Conservation (phyloP, 2,797 vertebrate species). For the Geotrypetes seraphini region DNA sequence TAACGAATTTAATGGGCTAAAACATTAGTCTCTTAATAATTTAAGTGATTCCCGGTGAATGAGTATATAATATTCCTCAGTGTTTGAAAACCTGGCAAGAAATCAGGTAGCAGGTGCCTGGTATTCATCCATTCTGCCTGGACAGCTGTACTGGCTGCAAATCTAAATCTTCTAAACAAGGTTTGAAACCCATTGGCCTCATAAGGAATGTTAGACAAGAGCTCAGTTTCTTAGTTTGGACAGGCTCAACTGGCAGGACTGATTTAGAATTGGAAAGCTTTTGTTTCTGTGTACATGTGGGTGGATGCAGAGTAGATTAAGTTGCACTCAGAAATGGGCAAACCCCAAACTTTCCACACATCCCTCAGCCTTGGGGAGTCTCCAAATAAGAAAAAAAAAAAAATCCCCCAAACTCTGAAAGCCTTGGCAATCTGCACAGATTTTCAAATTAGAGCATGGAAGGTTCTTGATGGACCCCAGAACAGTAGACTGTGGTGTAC, state of each 20-base stretch:
- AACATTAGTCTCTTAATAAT: slow-evolving; percentile 6
- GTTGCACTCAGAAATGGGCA: slow-evolving; percentile 3
- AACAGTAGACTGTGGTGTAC: too few relatives aligned
- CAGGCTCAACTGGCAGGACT: rapidly evolving
- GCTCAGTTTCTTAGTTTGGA: rapidly evolving
- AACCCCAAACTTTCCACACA: slow-evolving; percentile 5
- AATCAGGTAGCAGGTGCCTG: slow-evolving; percentile 26
- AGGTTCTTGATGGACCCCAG: neutral
- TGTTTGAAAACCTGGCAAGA: slow-evolving; percentile 13
- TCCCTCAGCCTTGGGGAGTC: neutral
- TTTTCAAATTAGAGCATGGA: slow-evolving; percentile 6
- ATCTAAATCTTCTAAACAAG: slow-evolving; percentile 21
- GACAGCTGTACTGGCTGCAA: slow-evolving; percentile 14
- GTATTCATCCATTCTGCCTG: slow-evolving; percentile 7
- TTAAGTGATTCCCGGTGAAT: slow-evolving; percentile 1
- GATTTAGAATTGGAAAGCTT: neutral
- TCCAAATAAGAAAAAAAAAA: too few relatives aligned
- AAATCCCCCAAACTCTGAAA: slow-evolving; percentile 9
- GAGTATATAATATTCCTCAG: slow-evolving; percentile 16
- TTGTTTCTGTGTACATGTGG: neutral
- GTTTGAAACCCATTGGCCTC: slow-evolving; percentile 11
- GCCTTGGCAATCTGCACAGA: neutral
- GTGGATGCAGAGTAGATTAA: neutral
- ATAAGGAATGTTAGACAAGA: neutral
- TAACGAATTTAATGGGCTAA: too few relatives aligned